phyloP scores from a whole-genome alignment of 2,888 invertebrate species.

The Ectemnius lituratus region DNA sequence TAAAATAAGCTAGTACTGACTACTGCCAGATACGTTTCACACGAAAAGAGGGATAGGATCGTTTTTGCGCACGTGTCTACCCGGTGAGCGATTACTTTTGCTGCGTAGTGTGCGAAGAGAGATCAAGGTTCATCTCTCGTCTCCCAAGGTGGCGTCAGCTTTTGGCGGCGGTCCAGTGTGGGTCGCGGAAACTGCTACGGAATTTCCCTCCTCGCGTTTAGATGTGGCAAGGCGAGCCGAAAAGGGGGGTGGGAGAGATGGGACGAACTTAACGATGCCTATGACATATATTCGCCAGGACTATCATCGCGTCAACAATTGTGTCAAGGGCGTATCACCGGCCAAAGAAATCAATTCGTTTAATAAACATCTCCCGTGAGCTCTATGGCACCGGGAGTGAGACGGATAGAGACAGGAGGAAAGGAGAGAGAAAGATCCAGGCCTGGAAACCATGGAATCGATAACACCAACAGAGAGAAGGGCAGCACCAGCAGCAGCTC shows the following conservation, averaged over 20 bases:
- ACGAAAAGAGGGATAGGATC: no score
- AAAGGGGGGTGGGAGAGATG: no score
- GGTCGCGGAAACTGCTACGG: slow-evolving; percentile 12
- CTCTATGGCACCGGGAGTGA: slow-evolving; percentile 6
- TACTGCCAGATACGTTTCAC: no score
- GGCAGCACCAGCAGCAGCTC: no score
- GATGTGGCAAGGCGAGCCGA: no score
- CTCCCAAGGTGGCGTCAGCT: not conserved
- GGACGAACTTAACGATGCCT: slow-evolving; percentile 3
- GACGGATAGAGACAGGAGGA: not conserved
- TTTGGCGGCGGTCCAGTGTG: not conserved
- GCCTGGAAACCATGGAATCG: no score
- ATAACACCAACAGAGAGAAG: no score
- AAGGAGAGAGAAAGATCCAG: no score
- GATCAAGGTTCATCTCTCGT: not conserved
- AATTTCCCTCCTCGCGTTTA: slow-evolving; percentile 16
- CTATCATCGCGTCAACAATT: slow-evolving; percentile 44
- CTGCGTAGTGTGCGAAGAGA: not conserved
- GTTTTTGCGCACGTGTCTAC: not conserved
- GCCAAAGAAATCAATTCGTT: slow-evolving; percentile 58
- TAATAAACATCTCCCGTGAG: slow-evolving; percentile 45
- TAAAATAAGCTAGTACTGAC: not conserved
- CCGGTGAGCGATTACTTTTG: not conserved
- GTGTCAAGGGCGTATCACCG: slow-evolving; percentile 52
- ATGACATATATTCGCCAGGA: slow-evolving; percentile 29